These are phyloP conservation scores for Hiodon alosoides DNA, from an alignment of 2,113 vertebrate genomes.

Conservation along the genomic window DNA sequence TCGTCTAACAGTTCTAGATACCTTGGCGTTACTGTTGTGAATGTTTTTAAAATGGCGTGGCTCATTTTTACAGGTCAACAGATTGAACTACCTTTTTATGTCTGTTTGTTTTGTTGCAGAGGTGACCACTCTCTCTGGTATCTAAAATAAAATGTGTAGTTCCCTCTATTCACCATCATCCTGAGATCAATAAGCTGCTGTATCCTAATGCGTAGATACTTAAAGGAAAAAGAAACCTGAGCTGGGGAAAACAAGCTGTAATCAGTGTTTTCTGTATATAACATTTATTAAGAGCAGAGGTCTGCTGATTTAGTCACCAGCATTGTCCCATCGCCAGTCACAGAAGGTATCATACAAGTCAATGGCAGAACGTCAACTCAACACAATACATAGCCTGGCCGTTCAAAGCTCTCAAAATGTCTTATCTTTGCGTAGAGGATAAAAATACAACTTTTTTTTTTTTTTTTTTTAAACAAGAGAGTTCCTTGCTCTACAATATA, in stretches of 20 bases:
- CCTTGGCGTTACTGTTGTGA: too few species aligned
- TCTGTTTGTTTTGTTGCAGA: too few species aligned
- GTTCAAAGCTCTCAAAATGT: background rate
- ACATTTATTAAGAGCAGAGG: constrained; percentile 80
- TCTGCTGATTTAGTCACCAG: constrained; percentile 64
- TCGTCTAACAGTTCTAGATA: too few species aligned
- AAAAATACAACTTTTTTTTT: constrained; percentile 31
- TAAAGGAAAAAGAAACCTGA: background rate
- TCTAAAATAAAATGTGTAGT: too few species aligned
- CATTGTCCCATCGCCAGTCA: constrained; percentile 50
- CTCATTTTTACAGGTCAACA: too few species aligned
- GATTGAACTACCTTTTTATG: too few species aligned
- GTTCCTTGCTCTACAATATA: constrained; percentile 29
- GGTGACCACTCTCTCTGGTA: too few species aligned
- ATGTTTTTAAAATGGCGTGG: too few species aligned
- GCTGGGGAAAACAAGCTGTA: constrained; percentile 10
- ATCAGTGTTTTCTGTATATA: constrained; percentile 55
- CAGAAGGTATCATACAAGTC: constrained; percentile 48
- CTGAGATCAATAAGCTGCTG: background rate
- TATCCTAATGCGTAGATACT: background rate
- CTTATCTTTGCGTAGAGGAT: constrained; percentile 18
- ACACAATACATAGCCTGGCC: constrained; percentile 43
- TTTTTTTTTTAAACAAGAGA: constrained; percentile 34
- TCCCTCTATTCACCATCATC: too few species aligned
- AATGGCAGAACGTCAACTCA: constrained; percentile 47